phyloP scores from a whole-genome alignment of 2,797 vertebrate genomes.

The Enteromius argenteus region DNA sequence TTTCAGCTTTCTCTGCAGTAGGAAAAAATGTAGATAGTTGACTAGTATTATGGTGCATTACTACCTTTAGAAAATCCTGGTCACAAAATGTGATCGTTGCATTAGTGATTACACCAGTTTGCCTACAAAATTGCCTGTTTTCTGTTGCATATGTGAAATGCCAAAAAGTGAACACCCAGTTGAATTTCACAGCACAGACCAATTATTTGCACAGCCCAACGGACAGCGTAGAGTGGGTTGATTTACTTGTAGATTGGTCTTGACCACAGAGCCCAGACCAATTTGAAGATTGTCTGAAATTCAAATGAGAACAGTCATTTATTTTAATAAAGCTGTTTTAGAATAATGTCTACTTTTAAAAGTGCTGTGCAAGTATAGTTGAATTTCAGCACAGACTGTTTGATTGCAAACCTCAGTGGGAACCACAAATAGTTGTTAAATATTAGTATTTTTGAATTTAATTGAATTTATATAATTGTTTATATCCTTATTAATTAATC shows the following conservation, averaged over 20 bases:
- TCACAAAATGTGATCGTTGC: background rate
- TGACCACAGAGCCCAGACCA: constrained; percentile 19
- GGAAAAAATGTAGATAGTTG: background rate
- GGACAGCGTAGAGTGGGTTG: background rate
- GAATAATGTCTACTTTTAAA: background rate
- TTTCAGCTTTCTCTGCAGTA: constrained; percentile 29
- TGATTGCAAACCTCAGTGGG: background rate
- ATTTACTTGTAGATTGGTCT: constrained; percentile 9
- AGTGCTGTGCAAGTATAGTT: background rate
- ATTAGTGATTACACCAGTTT: background rate
- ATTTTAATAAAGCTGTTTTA: background rate
- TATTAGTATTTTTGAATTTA: background rate
- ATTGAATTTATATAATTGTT: background rate
- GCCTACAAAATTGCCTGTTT: background rate
- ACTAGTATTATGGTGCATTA: background rate
- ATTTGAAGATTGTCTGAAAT: background rate
- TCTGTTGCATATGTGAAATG: background rate
- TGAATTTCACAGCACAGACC: background rate
- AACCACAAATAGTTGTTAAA: background rate
- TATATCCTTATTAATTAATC: background rate
- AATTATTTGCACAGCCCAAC: background rate
- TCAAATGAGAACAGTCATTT: background rate
- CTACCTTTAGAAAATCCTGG: background rate
- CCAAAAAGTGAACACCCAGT: constrained; percentile 2
- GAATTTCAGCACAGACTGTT: background rate